A percentile compares a stretch with the other conserved stretches of the same genome.
phyloP scores from a whole-genome alignment of 2,113 vertebrate species.

The Cyanoliseus patagonus region DNA sequence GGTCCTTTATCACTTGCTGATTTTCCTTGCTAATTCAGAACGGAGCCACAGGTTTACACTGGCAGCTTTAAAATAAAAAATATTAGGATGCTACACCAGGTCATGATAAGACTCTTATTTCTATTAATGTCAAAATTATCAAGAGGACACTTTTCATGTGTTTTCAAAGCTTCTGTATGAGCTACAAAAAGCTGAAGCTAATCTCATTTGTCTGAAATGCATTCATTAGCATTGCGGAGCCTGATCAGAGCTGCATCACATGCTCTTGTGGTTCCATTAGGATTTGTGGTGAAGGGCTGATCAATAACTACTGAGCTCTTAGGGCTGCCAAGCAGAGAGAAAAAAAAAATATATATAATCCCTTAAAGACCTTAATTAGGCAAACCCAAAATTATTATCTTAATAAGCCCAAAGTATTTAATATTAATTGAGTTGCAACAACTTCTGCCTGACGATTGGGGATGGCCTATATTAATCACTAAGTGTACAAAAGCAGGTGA shows the following conservation, averaged over 20 bases:
- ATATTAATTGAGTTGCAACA: slow-evolving; percentile 25
- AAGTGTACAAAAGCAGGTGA: neutral
- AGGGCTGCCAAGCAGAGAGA: neutral
- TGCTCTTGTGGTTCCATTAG: slow-evolving; percentile 1
- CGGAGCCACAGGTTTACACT: neutral
- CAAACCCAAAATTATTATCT: neutral
- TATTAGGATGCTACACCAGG: neutral
- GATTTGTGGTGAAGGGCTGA: neutral
- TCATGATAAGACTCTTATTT: neutral
- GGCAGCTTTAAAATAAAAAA: neutral
- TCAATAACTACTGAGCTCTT: neutral
- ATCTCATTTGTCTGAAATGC: neutral
- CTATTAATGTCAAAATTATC: neutral
- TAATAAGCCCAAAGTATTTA: slow-evolving; percentile 16
- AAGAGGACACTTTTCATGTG: neutral
- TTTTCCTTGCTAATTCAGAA: neutral
- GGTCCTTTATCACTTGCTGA: neutral
- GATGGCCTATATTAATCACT: slow-evolving; percentile 14
- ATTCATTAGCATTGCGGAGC: neutral
- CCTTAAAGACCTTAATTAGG: slow-evolving; percentile 31
- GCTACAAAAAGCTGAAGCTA: neutral
- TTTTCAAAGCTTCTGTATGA: neutral
- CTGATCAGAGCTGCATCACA: neutral
- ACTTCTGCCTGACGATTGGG: neutral
- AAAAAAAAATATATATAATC: neutral